These are phyloP conservation scores for Cyprinodon diabolis DNA, from an alignment of 2,797 vertebrate genomes.

Conservation along the genomic window DNA sequence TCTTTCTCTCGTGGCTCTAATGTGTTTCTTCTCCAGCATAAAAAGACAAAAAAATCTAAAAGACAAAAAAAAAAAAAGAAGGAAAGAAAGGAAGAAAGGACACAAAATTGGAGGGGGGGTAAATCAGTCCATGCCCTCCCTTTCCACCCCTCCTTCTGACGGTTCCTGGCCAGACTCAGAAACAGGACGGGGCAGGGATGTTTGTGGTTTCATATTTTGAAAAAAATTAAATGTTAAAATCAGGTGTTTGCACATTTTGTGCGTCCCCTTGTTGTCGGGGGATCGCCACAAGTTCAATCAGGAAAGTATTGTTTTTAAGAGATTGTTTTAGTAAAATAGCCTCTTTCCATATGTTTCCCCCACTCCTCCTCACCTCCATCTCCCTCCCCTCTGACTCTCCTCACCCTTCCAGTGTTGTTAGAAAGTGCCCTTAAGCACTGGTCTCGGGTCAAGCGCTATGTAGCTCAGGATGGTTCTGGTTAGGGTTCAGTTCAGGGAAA, in stretches of 20 bases:
- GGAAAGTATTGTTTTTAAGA: slow-evolving; percentile 86
- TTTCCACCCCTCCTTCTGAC: slow-evolving; percentile 28
- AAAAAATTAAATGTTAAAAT: slow-evolving; percentile 76
- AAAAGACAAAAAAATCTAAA: slow-evolving; percentile 43
- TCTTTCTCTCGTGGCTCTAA: slow-evolving; percentile 79
- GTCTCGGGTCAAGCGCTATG: slow-evolving; percentile 82
- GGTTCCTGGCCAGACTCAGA: slow-evolving; percentile 63
- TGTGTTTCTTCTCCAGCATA: slow-evolving; percentile 80
- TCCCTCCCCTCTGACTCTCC: slow-evolving; percentile 9
- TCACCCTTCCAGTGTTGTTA: slow-evolving; percentile 75
- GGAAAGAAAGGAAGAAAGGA: slow-evolving; percentile 27
- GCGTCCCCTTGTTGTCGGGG: slow-evolving; percentile 62
- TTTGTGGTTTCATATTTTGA: slow-evolving; percentile 65
- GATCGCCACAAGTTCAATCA: slow-evolving; percentile 80
- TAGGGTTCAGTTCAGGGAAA: slow-evolving; percentile 81
- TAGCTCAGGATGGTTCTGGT: slow-evolving; percentile 80
- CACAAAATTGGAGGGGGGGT: slow-evolving; percentile 52
- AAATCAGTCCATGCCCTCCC: slow-evolving; percentile 46
- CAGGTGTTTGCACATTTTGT: slow-evolving; percentile 86
- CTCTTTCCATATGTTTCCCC: slow-evolving; percentile 71
- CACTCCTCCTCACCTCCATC: slow-evolving; percentile 16
- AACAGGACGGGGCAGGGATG: slow-evolving; percentile 45
- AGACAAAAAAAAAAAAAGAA: slow-evolving; percentile 48
- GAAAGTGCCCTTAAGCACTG: slow-evolving; percentile 85
- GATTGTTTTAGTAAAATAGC: slow-evolving; percentile 81